Conservation (phyloP, 30 jellyfish, hydroid and myxozoan species). For the Hydractinia symbiolongicarpus region DNA sequence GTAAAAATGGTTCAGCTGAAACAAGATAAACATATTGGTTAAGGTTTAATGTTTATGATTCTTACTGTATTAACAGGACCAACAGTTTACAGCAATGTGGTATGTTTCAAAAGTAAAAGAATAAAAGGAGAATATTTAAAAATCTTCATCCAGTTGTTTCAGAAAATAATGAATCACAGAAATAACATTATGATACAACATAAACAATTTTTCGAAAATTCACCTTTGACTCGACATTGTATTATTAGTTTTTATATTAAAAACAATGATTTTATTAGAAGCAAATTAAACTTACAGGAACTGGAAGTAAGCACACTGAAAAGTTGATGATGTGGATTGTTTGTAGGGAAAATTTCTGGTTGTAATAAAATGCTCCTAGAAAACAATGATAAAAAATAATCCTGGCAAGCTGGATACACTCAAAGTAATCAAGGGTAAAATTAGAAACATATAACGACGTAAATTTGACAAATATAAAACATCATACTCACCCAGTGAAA, state of each 20-base stretch:
- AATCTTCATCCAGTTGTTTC: no score
- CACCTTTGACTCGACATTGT: no score
- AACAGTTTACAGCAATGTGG: no score
- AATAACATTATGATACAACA: no score
- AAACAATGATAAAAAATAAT: not conserved
- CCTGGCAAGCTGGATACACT: not conserved
- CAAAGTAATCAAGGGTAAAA: not conserved
- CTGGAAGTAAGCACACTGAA: constrained; percentile 50
- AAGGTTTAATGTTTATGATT: no score
- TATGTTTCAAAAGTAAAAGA: no score
- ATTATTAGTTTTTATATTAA: no score
- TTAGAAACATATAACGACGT: not conserved
- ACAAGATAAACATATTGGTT: not conserved
- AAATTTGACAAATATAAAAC: not conserved
- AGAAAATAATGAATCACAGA: no score
- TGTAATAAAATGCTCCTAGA: constrained; percentile 77
- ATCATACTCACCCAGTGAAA: constrained; percentile 64
- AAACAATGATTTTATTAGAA: no score
- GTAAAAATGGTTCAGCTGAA: constrained; percentile 27
- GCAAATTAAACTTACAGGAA: constrained; percentile 30
- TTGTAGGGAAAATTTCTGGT: constrained; percentile 88
- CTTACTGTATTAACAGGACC: no score
- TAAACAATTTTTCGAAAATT: no score
- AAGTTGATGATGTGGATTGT: constrained; percentile 78
- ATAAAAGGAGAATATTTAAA: no score